Evolutionary conservation across 2,888 invertebrate genomes (phyloP), one percentile per base, ranked within the genome.

Genomic region (Carabus problematicus): DNA sequence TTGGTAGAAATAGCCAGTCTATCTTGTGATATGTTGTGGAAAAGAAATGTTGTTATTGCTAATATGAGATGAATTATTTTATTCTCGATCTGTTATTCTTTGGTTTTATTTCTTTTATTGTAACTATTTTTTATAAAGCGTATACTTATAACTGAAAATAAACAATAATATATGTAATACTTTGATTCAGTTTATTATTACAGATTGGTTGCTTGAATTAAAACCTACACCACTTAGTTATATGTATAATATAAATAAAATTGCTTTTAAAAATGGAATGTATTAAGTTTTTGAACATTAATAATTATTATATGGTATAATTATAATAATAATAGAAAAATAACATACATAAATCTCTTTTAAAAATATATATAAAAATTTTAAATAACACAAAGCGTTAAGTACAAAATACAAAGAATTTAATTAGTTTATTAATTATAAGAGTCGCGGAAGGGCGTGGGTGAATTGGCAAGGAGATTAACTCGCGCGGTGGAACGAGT

Each of bases 71-170:
- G n/a, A 29, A 59, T 14, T 41, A 29, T 59, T 6, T 12, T 12
- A 59, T 59, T 14, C n/a, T n/a, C n/a, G n/a, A n/a, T n/a, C 12
- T 63, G 63, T 63, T 54, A 67, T 42, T 67, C 67, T 67, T 67
- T 67, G 67, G 67, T 59, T 67, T 29, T 67, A 52, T 60, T 67
- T n/a, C 19, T 59, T 59, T 40, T 52, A 41, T 58, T 60, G 60
- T 49, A 60, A 67, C 67, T 67, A 60, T 67, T 60, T 41, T 45
- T 67, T 60, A 67, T 67, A 67, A 67, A 67, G 67, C 67, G 58
- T 59, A 60, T 14, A 60, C 60, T 60, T 16, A 3, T 29, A 29
- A 29, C 2, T 3, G 6, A 3, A 67, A 67, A 67, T 59, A 60
- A 67, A 66, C 40, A 52, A 8, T 54, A 64, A 19, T 64, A 43